Evolutionary conservation across 1,140 invertebrate genomes (phyloP).

Genomic region (Lithobius niger): DNA sequence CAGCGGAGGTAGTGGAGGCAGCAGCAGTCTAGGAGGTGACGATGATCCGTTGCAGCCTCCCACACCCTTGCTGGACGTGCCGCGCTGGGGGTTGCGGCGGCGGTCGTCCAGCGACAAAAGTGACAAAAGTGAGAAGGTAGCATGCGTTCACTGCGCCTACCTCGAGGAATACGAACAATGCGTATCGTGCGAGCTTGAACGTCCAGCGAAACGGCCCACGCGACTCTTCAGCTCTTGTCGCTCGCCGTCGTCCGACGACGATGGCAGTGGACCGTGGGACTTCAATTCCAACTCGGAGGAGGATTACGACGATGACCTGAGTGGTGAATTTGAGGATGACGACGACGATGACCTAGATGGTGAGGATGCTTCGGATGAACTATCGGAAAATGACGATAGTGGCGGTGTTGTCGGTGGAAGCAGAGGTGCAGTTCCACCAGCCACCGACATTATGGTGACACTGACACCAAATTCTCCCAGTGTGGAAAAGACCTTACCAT

Average conservation of each 20-base stretch:
- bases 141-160: conserved; percentile 21
- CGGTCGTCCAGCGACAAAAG: conserved; percentile 10
- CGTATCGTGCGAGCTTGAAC: conserved; percentile 2
- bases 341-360: no score
- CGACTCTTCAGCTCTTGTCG: conserved; percentile 29
- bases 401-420: neutral
- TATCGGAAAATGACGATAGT: neutral
- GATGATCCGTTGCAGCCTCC: neutral
- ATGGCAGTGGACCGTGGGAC: conserved; percentile 34
- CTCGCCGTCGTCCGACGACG: conserved; percentile 36
- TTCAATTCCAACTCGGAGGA: neutral
- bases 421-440: neutral
- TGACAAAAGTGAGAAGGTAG: neutral
- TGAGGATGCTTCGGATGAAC: no score
- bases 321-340: no score
- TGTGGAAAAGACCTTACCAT: neutral
- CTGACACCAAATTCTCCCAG: conserved; percentile 1
- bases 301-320: no score
- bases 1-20: no score
- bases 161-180: conserved; percentile 17
- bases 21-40: no score
- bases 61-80: conserved; percentile 14
- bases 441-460: neutral
- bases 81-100: conserved; percentile 15
- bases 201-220: conserved; percentile 11